These are phyloP conservation scores for Metopia argyrocephala DNA, from an alignment of 2,888 invertebrate genomes.

Conservation along the genomic window DNA sequence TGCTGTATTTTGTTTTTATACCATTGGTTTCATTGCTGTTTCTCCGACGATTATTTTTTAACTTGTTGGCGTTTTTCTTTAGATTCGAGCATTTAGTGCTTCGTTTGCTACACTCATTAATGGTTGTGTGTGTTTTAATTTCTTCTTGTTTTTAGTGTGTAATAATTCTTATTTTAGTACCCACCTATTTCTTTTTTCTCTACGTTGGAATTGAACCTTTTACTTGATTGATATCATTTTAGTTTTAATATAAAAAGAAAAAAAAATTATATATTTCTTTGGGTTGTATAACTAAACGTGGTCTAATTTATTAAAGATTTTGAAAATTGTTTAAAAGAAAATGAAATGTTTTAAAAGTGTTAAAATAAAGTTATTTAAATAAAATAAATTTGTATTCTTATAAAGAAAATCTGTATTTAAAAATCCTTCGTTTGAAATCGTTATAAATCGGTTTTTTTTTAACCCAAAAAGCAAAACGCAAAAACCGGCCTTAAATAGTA, in stretches of 20 bases:
- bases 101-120: conserved; percentile 71
- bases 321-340: conserved; percentile 1
- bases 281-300: conserved; percentile 55
- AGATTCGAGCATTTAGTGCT: conserved; percentile 70
- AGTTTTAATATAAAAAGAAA: neutral
- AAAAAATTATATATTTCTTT: conserved; percentile 16
- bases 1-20: conserved; percentile 16
- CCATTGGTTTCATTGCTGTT: conserved; percentile 6
- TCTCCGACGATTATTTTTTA: conserved; percentile 41
- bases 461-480: conserved; percentile 31
- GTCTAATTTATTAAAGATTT: neutral
- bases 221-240: conserved; percentile 27
- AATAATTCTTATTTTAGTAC: conserved; percentile 20
- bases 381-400: conserved; percentile 13
- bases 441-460: conserved; percentile 30
- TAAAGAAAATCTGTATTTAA: neutral
- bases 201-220: conserved; percentile 52
- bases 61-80: conserved; percentile 63
- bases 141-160: conserved; percentile 33
- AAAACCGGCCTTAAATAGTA: conserved; percentile 62
- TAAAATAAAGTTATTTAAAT: conserved; percentile 1
- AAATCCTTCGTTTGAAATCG: conserved; percentile 45
- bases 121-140: conserved; percentile 67
- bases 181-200: conserved; percentile 17
- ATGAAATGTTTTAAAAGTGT: neutral